Evolutionary conservation across 2,888 invertebrate species (phyloP), one percentile per base, ranked within the genome.

Genomic region (Eristalinus aeneus): DNA sequence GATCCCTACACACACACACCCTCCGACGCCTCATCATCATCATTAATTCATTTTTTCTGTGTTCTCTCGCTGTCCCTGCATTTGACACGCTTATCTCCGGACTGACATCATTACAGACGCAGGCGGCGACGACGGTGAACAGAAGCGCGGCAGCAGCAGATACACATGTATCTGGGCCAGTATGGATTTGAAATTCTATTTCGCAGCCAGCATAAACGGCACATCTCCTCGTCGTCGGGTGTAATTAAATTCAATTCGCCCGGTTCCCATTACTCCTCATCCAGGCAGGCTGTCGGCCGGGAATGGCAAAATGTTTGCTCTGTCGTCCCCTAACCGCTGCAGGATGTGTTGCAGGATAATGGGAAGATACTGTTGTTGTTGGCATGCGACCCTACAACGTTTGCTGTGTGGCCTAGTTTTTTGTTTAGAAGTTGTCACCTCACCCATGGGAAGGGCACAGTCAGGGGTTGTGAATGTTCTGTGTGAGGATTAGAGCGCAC

Each of bases 201-300:
- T 75, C 67, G 54, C 53, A 58, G 84, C 84, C 84, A 63, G 84
- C 80, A 85, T 85, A 73, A 68, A 53, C 53, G 20, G 10, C 20
- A 20, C 39, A 46, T 46, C 39, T 5, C 11, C 12, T 34, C 32
- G 34, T 34, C 34, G 34, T n/a, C 53, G 2, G 39, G 39, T 63
- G 72, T 79, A 80, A 85, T 85, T 85, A 76, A 80, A 85, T 85
- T 85, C 75, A 80, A 76, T 85, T 76, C 76, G 67, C 58, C 32
- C 61, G 39, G 27, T 73, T 85, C 16, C 56, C 58, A 32, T 64
- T 76, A 46, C 65, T 67, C 27, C 58, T 67, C 2, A n/a, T 32
- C 12, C 5, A 11, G n/a, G 39, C 39, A 56, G 22, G 23, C 23
- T 23, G 56, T 56, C 56, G 3, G 9, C 56, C 56, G n/a, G 56